Evolutionary conservation across 2,113 vertebrate genomes (phyloP).

Genomic region (Syrmaticus mikado): DNA sequence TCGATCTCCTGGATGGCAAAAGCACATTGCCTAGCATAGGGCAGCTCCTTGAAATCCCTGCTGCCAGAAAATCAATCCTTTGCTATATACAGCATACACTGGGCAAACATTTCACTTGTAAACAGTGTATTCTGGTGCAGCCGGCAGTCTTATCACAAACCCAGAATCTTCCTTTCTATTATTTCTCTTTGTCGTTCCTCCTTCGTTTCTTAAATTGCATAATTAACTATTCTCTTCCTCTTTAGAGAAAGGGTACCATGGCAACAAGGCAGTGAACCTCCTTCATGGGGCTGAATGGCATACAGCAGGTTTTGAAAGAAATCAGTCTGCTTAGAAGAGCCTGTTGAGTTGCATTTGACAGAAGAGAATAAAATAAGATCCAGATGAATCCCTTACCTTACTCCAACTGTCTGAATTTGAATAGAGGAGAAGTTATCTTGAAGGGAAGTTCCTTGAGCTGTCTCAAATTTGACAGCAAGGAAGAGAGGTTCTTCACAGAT

Average conservation of each 20-base stretch:
- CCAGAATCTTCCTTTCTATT: slow-evolving; percentile 33
- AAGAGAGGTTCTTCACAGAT: neutral
- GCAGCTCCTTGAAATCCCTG: neutral
- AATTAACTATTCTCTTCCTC: slow-evolving; percentile 72
- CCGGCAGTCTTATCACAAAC: neutral
- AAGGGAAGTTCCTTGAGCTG: slow-evolving; percentile 37
- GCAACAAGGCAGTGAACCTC: slow-evolving; percentile 75
- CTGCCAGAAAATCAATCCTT: neutral
- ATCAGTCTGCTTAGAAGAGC: slow-evolving; percentile 46
- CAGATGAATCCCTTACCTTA: slow-evolving; percentile 11
- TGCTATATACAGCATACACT: accelerated
- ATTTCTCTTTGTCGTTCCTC: slow-evolving; percentile 16
- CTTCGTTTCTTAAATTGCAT: slow-evolving; percentile 72
- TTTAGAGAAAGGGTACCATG: slow-evolving; percentile 76
- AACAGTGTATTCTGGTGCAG: slow-evolving; percentile 7
- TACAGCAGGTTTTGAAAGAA: slow-evolving; percentile 44
- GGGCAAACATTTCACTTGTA: neutral
- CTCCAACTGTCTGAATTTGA: slow-evolving; percentile 24
- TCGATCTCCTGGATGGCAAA: neutral
- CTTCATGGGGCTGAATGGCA: slow-evolving; percentile 58
- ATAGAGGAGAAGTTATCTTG: neutral
- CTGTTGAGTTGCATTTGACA: slow-evolving; percentile 44
- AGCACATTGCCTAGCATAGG: neutral
- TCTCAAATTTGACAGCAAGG: neutral
- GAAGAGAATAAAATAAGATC: slow-evolving; percentile 43